A percentile compares a stretch with the other conserved stretches of the same genome.
Conservation (phyloP, 64 coral and sea anemone genomes). For the Pocillopora damicornis region DNA sequence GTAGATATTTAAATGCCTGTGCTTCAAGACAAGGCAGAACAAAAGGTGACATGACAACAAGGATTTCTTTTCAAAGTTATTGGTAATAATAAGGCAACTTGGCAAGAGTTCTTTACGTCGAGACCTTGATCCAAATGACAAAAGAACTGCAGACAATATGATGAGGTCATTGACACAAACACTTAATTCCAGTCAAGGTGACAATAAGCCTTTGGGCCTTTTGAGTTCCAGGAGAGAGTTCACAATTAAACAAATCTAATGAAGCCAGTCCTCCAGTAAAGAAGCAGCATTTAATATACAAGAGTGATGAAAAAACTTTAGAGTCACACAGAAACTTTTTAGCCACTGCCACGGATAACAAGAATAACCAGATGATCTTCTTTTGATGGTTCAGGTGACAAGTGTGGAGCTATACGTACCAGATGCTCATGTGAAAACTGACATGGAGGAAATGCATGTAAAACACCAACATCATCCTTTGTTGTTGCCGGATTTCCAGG, state of each 20-base stretch:
- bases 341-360: constrained; percentile 89
- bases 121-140: background rate
- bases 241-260: background rate
- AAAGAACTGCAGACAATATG: background rate
- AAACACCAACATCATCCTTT: constrained; percentile 94
- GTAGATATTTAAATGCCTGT: background rate
- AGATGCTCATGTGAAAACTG: constrained; percentile 99
- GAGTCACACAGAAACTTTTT: constrained; percentile 10
- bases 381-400: constrained; percentile 94
- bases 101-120: background rate
- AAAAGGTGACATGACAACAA: too few relatives aligned
- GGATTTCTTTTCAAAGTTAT: too few relatives aligned
- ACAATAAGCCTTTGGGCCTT: background rate
- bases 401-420: constrained; percentile 97
- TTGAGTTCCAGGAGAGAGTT: constrained; percentile 6
- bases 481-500: constrained; percentile 66
- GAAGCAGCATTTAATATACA: constrained; percentile 30
- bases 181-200: too few relatives aligned
- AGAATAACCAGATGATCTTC: constrained; percentile 99
- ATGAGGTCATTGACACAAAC: too few relatives aligned
- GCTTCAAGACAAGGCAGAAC: background rate
- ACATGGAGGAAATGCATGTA: constrained; percentile 99
- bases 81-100: background rate
- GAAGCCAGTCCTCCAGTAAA: constrained; percentile 4
- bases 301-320: background rate